Evolutionary conservation across 92 coral and sea anemone genomes (phyloP).

Genomic region (Porites cylindrica): DNA sequence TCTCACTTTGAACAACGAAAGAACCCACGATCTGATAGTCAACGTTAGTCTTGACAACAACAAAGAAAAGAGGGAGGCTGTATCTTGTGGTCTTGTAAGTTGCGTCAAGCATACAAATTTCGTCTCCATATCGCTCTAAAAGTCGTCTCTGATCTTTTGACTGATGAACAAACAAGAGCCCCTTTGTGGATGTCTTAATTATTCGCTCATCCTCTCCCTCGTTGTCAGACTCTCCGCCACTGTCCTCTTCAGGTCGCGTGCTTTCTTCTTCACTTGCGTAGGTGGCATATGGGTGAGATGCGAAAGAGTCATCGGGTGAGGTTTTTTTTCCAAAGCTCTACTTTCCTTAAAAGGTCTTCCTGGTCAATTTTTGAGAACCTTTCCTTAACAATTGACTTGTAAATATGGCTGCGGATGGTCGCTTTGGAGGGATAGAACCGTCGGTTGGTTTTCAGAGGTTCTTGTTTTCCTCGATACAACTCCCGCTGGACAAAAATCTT

Average conservation of each 20-base stretch:
- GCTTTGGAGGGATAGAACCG: constrained; percentile 30
- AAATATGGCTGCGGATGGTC: constrained; percentile 38
- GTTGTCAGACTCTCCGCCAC: not conserved
- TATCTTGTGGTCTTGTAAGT: constrained; percentile 44
- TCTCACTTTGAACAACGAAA: constrained; percentile 42
- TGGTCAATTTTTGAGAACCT: constrained; percentile 56
- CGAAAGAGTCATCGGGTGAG: constrained; percentile 20
- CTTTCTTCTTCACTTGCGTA: constrained; percentile 23
- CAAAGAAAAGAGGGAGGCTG: constrained; percentile 54
- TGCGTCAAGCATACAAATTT: constrained; percentile 43
- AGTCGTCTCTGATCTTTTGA: constrained; percentile 40
- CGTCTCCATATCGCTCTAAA: constrained; percentile 26
- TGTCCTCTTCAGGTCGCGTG: not conserved
- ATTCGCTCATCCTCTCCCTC: constrained; percentile 12
- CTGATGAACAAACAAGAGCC: constrained; percentile 42
- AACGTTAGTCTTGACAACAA: constrained; percentile 39
- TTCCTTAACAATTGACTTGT: constrained; percentile 44
- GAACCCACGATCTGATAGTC: constrained; percentile 45
- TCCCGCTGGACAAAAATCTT: constrained; percentile 56
- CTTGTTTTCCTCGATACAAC: constrained; percentile 41
- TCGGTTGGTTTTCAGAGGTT: constrained; percentile 43
- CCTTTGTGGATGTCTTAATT: constrained; percentile 12
- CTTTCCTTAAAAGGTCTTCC: constrained; percentile 23
- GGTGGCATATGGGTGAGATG: constrained; percentile 14
- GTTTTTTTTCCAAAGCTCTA: constrained; percentile 43